Conservation (phyloP, 2,797 vertebrate genomes). For the Avahi laniger region DNA sequence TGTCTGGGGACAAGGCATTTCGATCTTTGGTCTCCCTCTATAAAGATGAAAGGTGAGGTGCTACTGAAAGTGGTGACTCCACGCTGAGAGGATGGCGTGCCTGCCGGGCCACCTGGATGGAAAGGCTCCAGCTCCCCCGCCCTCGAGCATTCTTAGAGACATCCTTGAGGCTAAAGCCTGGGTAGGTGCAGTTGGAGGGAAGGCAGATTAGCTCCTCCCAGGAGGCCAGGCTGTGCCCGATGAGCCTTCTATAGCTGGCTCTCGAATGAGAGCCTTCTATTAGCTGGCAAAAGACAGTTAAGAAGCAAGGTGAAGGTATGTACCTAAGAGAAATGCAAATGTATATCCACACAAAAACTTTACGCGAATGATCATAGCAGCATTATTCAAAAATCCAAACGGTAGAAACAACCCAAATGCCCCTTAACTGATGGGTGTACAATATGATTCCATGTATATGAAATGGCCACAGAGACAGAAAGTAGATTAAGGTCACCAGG, state of each 20-base stretch:
- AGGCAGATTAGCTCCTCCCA: neutral
- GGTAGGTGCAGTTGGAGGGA: neutral
- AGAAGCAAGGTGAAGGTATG: neutral
- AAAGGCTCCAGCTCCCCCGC: neutral
- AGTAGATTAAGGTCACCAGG: neutral
- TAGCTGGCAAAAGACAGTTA: neutral
- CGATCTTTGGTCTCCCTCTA: constrained; percentile 72
- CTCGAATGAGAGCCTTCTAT: neutral
- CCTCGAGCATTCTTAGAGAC: neutral
- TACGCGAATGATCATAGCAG: neutral
- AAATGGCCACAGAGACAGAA: neutral
- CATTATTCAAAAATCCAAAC: neutral
- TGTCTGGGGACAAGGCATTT: constrained; percentile 68
- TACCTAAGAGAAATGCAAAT: neutral
- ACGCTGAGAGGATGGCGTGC: neutral
- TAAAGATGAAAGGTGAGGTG: constrained; percentile 72
- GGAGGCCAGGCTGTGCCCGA: neutral
- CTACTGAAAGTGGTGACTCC: constrained; percentile 21
- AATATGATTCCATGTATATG: neutral
- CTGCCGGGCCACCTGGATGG: neutral
- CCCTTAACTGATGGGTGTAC: accelerated
- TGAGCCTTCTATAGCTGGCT: neutral
- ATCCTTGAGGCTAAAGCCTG: neutral
- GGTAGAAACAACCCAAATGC: neutral
- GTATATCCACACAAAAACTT: neutral